Base-by-base conservation (phyloP, 2,797 vertebrate genomes). In the Helicolenus hilgendorfi region DNA sequence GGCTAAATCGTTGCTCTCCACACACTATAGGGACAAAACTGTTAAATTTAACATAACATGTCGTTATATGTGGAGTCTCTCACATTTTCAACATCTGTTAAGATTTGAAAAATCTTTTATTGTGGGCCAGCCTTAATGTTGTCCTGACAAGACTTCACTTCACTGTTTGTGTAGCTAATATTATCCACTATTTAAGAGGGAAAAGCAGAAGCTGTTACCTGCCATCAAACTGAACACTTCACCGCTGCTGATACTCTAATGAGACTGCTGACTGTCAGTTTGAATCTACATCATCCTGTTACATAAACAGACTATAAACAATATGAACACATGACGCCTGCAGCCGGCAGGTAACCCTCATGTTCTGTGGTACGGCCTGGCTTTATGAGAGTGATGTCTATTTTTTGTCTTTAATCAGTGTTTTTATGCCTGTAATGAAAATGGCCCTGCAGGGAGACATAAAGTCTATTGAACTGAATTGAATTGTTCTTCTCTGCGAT, bases 391-490 rank as follows among this genome's bases (percentile, higher is more conserved):
- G 63, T 59, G 11, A 79, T 77, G 79, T 86, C 77, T 82, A 85
- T 89, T 79, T 92, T 92, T 91, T 88, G 88, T 88, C 92, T 92
- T 85, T 94, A 87, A 93, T 94, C 90, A 88, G 85, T 85, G 74
- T 92, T 94, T 94, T 94, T 91, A 93, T 93, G 92, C 91, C 74
- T 81, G 56, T 94, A 90, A 95, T 93, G 90, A 88, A 91, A 89
- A 92, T 79, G 53, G 82, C 74, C 89, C 94, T 92, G 84, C 83
- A 90, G 92, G 92, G 93, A 92, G 81, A 92, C 92, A 89, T 90
- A 82, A 89, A 82, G 89, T 91, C 87, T 83, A 90, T 88, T 90
- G 87, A 85, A 76, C 74, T 84, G 89, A 88, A 95, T 87, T 92
- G 91, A 94, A 94, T 92, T 92, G 88, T 93, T 93, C 90, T 89